Percentiles rank a stretch among this genome's conserved stretches.
Conservation (phyloP, 2,113 vertebrate species). For the Nematolebias whitei region DNA sequence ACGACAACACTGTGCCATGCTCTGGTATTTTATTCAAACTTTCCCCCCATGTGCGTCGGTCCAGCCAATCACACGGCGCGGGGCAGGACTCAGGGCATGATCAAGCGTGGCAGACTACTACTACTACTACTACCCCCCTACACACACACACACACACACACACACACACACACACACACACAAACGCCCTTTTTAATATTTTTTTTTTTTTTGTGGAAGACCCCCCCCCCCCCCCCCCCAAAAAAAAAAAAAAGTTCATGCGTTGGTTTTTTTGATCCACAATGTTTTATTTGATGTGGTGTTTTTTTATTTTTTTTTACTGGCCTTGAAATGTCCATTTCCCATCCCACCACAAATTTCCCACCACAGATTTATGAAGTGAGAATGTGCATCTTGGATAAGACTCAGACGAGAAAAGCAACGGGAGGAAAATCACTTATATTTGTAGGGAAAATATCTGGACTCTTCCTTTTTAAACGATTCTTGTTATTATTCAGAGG, state of each 20-base stretch:
- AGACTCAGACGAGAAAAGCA: constrained; percentile 31
- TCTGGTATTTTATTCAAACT: constrained; percentile 83
- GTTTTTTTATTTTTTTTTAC: constrained; percentile 78
- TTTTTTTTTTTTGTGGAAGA: constrained; percentile 70
- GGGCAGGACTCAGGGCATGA: constrained; percentile 74
- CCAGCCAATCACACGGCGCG: constrained; percentile 74
- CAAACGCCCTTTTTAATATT: constrained; percentile 19
- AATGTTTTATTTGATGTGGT: constrained; percentile 81
- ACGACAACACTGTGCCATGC: constrained; percentile 73
- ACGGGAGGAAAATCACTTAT: not conserved
- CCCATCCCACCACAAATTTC: constrained; percentile 73
- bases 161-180: too few relatives aligned
- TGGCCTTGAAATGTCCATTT: constrained; percentile 78
- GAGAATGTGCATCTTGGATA: constrained; percentile 71
- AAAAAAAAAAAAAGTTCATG: constrained; percentile 69
- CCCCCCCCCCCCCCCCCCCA: too few relatives aligned
- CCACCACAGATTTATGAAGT: constrained; percentile 75
- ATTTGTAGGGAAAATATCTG: constrained; percentile 1
- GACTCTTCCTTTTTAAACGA: not conserved
- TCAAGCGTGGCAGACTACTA: constrained; percentile 67
- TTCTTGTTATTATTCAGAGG: not conserved
- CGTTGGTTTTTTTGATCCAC: constrained; percentile 78
- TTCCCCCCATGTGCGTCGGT: constrained; percentile 70
- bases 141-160: too few relatives aligned
- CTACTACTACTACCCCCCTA: too few relatives aligned